These are phyloP conservation scores for Philereme vetulata DNA, from an alignment of 2,888 invertebrate genomes.

Conservation along the genomic window DNA sequence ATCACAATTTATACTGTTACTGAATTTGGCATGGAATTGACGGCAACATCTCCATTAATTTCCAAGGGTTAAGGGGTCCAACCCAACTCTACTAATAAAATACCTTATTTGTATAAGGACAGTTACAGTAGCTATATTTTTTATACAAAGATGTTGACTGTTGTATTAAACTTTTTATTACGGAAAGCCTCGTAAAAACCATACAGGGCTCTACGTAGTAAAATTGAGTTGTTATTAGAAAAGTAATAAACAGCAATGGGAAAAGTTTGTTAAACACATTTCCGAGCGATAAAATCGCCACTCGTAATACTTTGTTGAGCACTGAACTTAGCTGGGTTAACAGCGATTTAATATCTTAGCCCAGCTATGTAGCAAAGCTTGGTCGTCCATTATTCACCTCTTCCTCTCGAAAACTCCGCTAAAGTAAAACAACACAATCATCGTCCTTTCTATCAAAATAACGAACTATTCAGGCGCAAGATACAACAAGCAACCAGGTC, in stretches of 20 bases:
- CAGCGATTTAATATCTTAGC: too few species aligned
- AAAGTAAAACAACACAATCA: slow-evolving; percentile 1
- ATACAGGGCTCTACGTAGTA: too few species aligned
- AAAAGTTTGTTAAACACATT: too few species aligned
- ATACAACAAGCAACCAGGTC: too few species aligned
- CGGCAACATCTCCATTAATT: slow-evolving; percentile 36
- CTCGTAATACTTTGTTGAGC: too few species aligned
- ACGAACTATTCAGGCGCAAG: slow-evolving; percentile 19
- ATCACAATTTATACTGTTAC: slow-evolving; percentile 46
- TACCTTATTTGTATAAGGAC: slow-evolving; percentile 20
- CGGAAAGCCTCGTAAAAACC: too few species aligned
- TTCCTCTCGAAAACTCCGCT: not conserved
- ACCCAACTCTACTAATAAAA: slow-evolving; percentile 20
- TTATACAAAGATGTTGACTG: slow-evolving; percentile 6
- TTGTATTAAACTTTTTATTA: slow-evolving; percentile 6
- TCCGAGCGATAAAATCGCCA: too few species aligned
- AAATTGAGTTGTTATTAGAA: too few species aligned
- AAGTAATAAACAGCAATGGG: too few species aligned
- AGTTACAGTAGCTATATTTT: slow-evolving; percentile 7
- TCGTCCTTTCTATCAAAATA: slow-evolving; percentile 16
- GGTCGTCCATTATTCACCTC: too few species aligned
- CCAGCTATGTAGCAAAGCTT: too few species aligned
- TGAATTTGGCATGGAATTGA: slow-evolving; percentile 37
- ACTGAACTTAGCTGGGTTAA: too few species aligned
- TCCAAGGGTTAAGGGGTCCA: slow-evolving; percentile 23